Evolutionary conservation across 2,888 invertebrate genomes (phyloP), one percentile per base, ranked within the genome.

Genomic region (Eugnorisma glareosa): DNA sequence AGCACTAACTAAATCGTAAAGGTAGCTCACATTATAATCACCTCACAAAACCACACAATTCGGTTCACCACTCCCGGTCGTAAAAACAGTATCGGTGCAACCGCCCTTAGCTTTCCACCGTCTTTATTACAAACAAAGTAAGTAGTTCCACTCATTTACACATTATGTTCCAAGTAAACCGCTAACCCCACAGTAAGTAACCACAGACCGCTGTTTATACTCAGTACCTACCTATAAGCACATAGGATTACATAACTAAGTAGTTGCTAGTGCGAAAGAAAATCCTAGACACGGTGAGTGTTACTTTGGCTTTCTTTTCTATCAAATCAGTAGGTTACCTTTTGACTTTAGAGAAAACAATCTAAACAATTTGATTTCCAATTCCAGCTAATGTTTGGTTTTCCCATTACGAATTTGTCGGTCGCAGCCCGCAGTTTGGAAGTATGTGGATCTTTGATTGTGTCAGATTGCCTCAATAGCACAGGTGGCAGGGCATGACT

Each of bases 101-200:
- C 57, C 37, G 10, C 67, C 61, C 54, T 59, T 73, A 28, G 45
- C 54, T 67, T 84, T 37, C 69, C 45, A 15, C 59, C 35, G 28
- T 35, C 61, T 80, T 84, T 82, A 84, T 73, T 73, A 80, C 85
- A 59, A 66, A 57, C 79, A 63, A 10, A 61, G 74, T 64, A 57
- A 66, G 45, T 69, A 51, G 73, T 80, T 84, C 67, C 69, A 61
- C 67, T 73, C 61, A 80, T 73, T 82, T 80, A 80, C 66, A 63
- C 73, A 57, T 73, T 73, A 73, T 67, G 43, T 70, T 73, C 67
- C 28, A 35, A 73, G 73, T 70, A 67, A 66, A 37, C 67, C 61
- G 70, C 73, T 82, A 78, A 79, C 81, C 61, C 21, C 54, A 13
- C 45, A 28, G 35, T 68, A 59, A 72, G 51, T 57, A 31, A 57